A percentile compares a stretch with the other conserved stretches of the same genome.
Evolutionary conservation across 2,113 vertebrate genomes (phyloP).

Genomic region (Chloropsis cyanopogon): DNA sequence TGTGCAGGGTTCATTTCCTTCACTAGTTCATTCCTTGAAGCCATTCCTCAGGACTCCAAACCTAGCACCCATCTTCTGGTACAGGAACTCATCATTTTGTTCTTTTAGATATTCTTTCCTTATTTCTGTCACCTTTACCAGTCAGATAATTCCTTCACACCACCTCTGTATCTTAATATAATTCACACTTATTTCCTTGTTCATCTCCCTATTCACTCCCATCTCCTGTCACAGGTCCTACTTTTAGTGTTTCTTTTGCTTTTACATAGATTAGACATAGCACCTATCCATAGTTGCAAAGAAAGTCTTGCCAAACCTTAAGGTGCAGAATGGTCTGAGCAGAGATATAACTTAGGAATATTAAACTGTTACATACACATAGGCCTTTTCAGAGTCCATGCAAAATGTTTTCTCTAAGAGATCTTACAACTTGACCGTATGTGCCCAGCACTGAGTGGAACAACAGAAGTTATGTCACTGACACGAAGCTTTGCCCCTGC

Average conservation of each 20-base stretch:
- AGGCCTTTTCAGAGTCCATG: not conserved
- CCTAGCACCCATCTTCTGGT: not conserved
- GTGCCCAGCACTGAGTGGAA: not conserved
- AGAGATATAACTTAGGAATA: not conserved
- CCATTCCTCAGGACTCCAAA: not conserved
- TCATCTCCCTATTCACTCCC: not conserved
- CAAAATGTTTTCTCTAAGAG: not conserved
- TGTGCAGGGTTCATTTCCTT: not conserved
- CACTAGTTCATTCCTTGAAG: not conserved
- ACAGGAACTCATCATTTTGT: not conserved
- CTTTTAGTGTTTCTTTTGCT: not conserved
- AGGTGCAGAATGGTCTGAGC: not conserved
- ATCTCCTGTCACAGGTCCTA: not conserved
- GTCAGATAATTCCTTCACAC: not conserved
- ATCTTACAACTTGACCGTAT: not conserved
- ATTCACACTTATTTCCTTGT: not conserved
- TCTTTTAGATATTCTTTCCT: not conserved
- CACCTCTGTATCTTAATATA: not conserved
- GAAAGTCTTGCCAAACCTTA: not conserved
- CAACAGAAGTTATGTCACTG: not conserved
- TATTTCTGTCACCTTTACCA: not conserved
- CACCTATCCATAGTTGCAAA: not conserved
- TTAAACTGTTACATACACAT: not conserved
- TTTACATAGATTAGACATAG: not conserved
- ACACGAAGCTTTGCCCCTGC: not conserved